Evolutionary conservation across 2,888 invertebrate genomes (phyloP).

Genomic region (Fabriciana adippe): DNA sequence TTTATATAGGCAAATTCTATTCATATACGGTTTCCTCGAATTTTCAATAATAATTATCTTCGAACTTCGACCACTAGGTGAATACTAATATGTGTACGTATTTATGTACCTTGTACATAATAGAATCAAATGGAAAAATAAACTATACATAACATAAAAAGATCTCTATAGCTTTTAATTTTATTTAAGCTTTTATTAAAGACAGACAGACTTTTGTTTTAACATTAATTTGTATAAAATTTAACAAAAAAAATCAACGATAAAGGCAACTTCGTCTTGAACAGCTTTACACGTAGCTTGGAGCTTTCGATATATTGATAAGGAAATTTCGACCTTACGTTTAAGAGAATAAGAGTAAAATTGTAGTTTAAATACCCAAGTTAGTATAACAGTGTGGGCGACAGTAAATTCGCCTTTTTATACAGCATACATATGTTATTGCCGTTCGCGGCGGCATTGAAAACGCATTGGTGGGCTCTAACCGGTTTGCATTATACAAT

Average conservation of each 20-base stretch:
- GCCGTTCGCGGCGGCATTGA: constrained; percentile 55
- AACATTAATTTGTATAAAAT: constrained; percentile 26
- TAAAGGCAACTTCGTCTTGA: constrained; percentile 37
- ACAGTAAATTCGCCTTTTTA: constrained; percentile 50
- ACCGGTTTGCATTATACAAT: constrained; percentile 70
- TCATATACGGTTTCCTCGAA: too few relatives aligned
- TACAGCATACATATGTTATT: constrained; percentile 67
- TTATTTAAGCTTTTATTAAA: too few relatives aligned
- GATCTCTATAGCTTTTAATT: too few relatives aligned
- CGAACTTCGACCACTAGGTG: too few relatives aligned
- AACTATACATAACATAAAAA: too few relatives aligned
- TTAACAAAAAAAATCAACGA: constrained; percentile 41
- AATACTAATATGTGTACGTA: too few relatives aligned
- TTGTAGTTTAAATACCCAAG: not conserved
- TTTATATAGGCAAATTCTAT: too few relatives aligned
- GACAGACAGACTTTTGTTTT: not conserved
- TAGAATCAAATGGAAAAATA: too few relatives aligned
- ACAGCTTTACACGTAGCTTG: constrained; percentile 32
- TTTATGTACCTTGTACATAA: too few relatives aligned
- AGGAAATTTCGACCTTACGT: constrained; percentile 11
- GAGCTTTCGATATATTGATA: not conserved
- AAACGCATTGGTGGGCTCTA: constrained; percentile 67
- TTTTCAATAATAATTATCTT: too few relatives aligned
- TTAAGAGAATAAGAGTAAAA: not conserved
- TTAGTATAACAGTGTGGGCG: constrained; percentile 41